Conservation (phyloP, 1,140 invertebrate species). For the Galendromus occidentalis region DNA sequence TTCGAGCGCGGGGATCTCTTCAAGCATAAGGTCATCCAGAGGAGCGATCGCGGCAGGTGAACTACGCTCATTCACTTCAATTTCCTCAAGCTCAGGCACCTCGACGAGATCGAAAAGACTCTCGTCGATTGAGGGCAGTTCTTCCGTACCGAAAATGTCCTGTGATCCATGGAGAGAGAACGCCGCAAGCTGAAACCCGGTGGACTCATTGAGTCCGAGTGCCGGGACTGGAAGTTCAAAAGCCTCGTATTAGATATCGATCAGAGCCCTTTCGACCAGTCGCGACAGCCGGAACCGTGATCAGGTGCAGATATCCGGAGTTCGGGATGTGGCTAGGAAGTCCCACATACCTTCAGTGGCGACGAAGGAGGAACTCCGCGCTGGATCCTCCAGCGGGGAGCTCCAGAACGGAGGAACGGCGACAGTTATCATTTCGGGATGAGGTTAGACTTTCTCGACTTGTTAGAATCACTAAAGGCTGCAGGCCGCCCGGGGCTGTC, state of each 20-base stretch:
- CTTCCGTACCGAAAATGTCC: not conserved
- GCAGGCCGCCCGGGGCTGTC: slow-evolving; percentile 2
- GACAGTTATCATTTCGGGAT: not conserved
- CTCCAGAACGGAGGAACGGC: not conserved
- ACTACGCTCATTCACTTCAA: not conserved
- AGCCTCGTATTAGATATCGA: not conserved
- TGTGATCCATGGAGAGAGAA: not conserved
- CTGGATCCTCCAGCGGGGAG: not conserved
- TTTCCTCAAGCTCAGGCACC: not conserved
- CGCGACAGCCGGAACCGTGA: not conserved
- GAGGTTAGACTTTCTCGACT: slow-evolving; percentile 5
- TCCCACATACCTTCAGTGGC: not conserved
- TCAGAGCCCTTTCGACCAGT: not conserved
- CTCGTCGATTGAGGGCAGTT: slow-evolving; percentile 6
- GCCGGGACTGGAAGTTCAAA: not conserved
- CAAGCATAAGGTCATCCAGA: not conserved
- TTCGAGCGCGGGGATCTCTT: not conserved
- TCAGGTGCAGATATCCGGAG: not conserved
- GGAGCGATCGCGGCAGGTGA: too few species aligned
- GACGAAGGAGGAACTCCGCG: not conserved
- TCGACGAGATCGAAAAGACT: not conserved
- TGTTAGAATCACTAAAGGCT: not conserved
- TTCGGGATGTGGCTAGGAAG: not conserved
- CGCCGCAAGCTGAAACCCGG: not conserved
- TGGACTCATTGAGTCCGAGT: not conserved